Percentiles rank a stretch among this genome's conserved stretches.
phyloP scores from a whole-genome alignment of 2,113 vertebrate species.

The Micronycteris hirsuta region DNA sequence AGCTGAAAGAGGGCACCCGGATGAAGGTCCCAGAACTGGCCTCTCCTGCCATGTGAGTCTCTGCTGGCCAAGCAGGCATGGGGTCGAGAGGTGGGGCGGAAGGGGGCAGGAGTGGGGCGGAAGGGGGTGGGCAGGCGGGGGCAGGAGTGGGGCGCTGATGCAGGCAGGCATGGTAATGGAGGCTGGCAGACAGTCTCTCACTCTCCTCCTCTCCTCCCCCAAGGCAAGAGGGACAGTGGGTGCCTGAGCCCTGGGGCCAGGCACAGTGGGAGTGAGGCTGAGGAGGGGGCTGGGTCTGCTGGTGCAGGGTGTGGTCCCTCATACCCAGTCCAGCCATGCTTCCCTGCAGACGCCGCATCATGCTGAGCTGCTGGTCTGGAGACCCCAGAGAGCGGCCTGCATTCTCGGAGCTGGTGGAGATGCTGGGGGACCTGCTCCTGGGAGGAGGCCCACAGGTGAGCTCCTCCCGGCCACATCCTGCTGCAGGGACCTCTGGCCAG shows the following conservation, averaged over 20 bases:
- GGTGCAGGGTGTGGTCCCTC: not conserved
- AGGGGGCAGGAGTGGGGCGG: not conserved
- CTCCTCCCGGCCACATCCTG: not conserved
- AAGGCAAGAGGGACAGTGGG: not conserved
- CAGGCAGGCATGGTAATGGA: not conserved
- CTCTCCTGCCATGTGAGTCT: slow-evolving; percentile 93
- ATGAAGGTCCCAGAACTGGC: slow-evolving; percentile 96
- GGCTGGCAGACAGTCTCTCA: not conserved
- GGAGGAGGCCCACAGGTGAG: slow-evolving; percentile 89
- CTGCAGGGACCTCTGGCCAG: not conserved
- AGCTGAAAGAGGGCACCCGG: slow-evolving; percentile 93
- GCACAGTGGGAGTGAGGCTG: not conserved
- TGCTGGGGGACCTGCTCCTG: slow-evolving; percentile 94
- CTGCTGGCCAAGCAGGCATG: not conserved
- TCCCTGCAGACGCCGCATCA: slow-evolving; percentile 90
- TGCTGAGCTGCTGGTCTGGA: slow-evolving; percentile 97
- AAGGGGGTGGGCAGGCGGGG: no score
- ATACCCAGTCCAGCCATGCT: not conserved
- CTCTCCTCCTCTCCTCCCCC: not conserved
- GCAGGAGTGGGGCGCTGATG: accelerated
- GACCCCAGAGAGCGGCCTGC: slow-evolving; percentile 94
- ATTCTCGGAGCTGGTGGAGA: slow-evolving; percentile 93
- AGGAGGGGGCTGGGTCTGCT: not conserved
- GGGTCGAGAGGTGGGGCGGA: accelerated
- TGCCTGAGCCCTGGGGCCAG: not conserved